These are phyloP conservation scores for Jacana jacana DNA, from an alignment of 2,113 vertebrate species.

Conservation along the genomic window DNA sequence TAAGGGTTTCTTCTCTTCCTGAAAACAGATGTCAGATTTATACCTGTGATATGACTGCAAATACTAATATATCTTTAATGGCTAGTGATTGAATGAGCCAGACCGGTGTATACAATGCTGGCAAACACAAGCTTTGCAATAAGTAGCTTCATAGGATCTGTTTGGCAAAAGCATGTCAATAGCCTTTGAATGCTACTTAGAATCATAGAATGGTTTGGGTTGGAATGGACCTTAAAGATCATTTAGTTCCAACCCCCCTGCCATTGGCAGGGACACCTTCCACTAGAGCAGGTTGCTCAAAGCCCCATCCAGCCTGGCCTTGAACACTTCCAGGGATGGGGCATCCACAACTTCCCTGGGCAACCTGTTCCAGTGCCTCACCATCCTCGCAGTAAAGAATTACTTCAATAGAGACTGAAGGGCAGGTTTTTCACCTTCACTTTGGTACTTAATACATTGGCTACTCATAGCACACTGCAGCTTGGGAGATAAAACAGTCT, in stretches of 20 bases:
- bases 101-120: not conserved
- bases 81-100: not conserved
- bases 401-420: not conserved
- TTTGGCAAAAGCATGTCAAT: not conserved
- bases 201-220: too few species aligned
- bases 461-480: not conserved
- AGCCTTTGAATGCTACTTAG: not conserved
- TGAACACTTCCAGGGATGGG: too few species aligned
- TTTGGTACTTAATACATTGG: not conserved
- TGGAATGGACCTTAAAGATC: too few species aligned
- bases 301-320: too few species aligned
- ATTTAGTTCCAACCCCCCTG: too few species aligned
- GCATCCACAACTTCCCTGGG: too few species aligned
- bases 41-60: not conserved
- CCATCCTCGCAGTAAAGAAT: too few species aligned
- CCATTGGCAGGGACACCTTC: too few species aligned
- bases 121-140: not conserved
- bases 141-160: not conserved
- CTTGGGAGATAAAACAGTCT: not conserved
- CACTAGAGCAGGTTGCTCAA: too few species aligned
- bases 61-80: slow-evolving; percentile 31
- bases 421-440: not conserved
- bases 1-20: not conserved
- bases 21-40: slow-evolving; percentile 3
- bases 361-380: too few species aligned